A percentile compares a stretch with the other conserved stretches of the same genome.
Conservation (phyloP, 2,888 invertebrate genomes). For the Callimorpha dominula region DNA sequence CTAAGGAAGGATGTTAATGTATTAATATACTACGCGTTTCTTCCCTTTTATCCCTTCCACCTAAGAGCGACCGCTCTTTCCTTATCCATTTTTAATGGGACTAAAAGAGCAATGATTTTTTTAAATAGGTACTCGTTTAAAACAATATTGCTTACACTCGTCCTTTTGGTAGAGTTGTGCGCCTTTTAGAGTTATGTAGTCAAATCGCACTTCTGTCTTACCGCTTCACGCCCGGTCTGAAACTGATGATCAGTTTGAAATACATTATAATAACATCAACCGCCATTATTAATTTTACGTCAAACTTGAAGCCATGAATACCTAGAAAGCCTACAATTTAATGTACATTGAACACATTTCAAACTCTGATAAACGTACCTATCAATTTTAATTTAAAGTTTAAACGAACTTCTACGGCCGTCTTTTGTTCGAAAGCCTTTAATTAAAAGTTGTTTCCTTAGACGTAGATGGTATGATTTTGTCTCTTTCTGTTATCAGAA, state of each 20-base stretch:
- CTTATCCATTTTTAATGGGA: conserved; percentile 15
- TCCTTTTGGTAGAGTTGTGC: no score
- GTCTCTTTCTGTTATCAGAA: conserved; percentile 17
- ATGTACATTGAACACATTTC: background rate
- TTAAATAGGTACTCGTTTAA: no score
- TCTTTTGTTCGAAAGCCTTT: conserved; percentile 34
- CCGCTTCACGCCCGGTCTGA: no score
- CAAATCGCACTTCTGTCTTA: no score
- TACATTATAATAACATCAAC: background rate
- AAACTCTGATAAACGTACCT: conserved; percentile 4
- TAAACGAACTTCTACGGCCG: conserved; percentile 23
- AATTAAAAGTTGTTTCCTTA: conserved; percentile 42
- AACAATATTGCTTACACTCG: no score
- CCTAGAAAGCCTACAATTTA: background rate
- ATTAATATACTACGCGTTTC: conserved; percentile 1
- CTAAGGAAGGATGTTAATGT: background rate
- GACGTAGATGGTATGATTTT: conserved; percentile 26
- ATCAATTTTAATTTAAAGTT: conserved; percentile 42
- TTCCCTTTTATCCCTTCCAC: conserved; percentile 1
- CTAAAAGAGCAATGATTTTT: conserved; percentile 2
- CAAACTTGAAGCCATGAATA: background rate
- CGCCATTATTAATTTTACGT: background rate
- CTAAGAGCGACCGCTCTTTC: background rate
- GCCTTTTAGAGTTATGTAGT: no score
- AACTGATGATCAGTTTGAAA: background rate